Base-by-base conservation (phyloP, 35 echinoderm and acorn worm species). In the Anneissia japonica region DNA sequence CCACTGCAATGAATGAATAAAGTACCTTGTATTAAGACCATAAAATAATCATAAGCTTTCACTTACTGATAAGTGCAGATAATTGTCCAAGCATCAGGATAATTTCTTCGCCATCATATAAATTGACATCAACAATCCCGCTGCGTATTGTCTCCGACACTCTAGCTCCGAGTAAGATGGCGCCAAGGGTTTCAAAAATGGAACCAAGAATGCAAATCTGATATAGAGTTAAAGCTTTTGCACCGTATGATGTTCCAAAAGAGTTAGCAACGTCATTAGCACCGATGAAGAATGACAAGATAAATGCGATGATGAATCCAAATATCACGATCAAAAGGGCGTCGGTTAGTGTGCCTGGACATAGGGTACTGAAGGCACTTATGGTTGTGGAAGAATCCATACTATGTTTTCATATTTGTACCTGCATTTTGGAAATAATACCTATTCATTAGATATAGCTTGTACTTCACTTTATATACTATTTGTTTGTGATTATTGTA, bases 181-280 rank as follows among this genome's bases (percentile, higher is more conserved):
- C 91, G 39, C 91, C 91, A 32, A 72, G 38, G 3, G 91, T 88
- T 75, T 92, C 91, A 77, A 92, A 88, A 34, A 92, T 84, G 10
- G 91, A 64, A 23, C 51, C 51, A 37, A 81, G 36, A 39, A 81
- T 81, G 30, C 79, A 81, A 5, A 39, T 39, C 38, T 39, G 35
- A 14, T 30, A 30, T 0, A 81, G 35, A 14, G 79, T 81, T 39
- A 81, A 39, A 6, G 38, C 90, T 31, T 87, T 92, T 31, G 90
- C 84, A 19, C 90, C 86, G 19, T 84, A 81, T 39, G 90, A 88
- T 36, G 91, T 92, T 34, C 85, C 91, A 37, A 92, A 92, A 7
- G 91, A 92, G 46, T 92, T 92, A 30, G 91, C 91, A 46, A 88
- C 91, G 80, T 92, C 91, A 74, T 92, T 92, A 77, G 91, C 91